Percentiles rank a stretch among this genome's conserved stretches.
Conservation (phyloP, 2,113 vertebrate species). For the Cyrtonyx montezumae region DNA sequence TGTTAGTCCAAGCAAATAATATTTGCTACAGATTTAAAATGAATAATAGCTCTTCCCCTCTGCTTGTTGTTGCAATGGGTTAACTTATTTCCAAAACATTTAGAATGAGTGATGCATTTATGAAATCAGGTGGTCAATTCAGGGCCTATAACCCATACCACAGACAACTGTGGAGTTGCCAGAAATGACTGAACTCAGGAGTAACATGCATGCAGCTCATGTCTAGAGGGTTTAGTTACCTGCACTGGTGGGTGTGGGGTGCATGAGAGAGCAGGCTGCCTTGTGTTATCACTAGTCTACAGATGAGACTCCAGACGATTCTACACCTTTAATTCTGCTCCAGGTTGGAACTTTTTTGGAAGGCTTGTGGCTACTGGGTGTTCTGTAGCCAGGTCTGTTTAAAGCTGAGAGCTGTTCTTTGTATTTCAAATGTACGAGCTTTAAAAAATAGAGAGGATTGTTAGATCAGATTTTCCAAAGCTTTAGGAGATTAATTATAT, state of each 20-base stretch:
- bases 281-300: neutral
- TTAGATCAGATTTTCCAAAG: neutral
- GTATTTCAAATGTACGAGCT: neutral
- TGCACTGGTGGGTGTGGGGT: neutral
- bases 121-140: neutral
- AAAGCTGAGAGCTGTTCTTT: neutral
- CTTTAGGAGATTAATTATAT: neutral
- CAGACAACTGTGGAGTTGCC: neutral
- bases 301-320: neutral
- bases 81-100: conserved; percentile 11
- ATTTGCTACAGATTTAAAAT: neutral
- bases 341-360: neutral
- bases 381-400: neutral
- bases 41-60: neutral
- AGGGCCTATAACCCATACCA: neutral
- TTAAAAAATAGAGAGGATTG: neutral
- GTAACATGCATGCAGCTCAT: neutral
- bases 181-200: neutral
- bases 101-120: neutral
- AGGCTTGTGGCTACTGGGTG: neutral
- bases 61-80: neutral
- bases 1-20: neutral
- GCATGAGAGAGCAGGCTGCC: neutral
- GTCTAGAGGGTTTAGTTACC: neutral
- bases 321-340: neutral